Percentiles rank a stretch among this genome's conserved stretches.
These are phyloP conservation scores for Rachycentron canadum DNA, from an alignment of 2,797 vertebrate species.

Conservation along the genomic window DNA sequence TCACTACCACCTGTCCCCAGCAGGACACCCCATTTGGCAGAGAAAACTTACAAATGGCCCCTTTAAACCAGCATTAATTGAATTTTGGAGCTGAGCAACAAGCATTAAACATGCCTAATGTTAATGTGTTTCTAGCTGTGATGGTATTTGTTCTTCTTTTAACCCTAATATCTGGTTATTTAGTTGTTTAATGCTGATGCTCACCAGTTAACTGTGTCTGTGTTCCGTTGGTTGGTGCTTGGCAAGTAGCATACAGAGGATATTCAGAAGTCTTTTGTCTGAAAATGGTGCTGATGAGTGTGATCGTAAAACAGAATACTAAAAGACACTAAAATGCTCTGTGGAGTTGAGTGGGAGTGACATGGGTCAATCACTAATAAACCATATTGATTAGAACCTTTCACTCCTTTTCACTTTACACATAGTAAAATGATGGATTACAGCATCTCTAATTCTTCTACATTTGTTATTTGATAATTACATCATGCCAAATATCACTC, in stretches of 20 bases:
- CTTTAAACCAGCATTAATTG: neutral
- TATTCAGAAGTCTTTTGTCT: neutral
- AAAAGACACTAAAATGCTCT: neutral
- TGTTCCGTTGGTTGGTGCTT: too few relatives aligned
- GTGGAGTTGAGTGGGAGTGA: neutral
- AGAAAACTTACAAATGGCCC: too few relatives aligned
- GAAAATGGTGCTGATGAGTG: neutral
- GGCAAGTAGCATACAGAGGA: too few relatives aligned
- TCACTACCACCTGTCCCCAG: too few relatives aligned
- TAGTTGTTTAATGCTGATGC: too few relatives aligned
- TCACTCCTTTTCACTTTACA: neutral
- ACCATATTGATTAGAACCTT: too few relatives aligned
- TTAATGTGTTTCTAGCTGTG: neutral
- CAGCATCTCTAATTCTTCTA: neutral
- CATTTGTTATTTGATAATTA: neutral
- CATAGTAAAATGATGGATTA: neutral
- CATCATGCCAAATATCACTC: neutral
- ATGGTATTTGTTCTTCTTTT: neutral
- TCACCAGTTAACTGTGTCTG: neutral
- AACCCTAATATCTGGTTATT: neutral
- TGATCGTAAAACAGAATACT: neutral
- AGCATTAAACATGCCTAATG: neutral
- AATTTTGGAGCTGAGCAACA: neutral
- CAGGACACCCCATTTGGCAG: too few relatives aligned
- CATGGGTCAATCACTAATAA: neutral